Conservation (phyloP, 64 coral and sea anemone genomes). For the Hydrozoanthus tunicans region DNA sequence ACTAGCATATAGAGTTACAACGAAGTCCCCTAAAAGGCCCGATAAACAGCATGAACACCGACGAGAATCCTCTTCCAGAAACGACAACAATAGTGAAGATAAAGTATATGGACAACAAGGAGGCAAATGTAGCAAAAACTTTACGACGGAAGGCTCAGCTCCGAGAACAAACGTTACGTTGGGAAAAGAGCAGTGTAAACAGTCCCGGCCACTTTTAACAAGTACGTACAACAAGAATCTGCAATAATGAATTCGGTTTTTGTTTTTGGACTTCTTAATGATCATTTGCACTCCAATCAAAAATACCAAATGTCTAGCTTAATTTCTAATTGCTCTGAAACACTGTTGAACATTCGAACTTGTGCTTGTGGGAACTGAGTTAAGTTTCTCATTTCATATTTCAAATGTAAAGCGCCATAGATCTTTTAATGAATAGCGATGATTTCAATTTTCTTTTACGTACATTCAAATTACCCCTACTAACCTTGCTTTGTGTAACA, state of each 20-base stretch:
- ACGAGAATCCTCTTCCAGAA: background rate
- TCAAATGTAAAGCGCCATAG: no score
- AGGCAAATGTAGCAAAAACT: background rate
- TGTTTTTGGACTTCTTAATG: no score
- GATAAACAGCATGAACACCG: background rate
- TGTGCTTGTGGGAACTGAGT: no score
- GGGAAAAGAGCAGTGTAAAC: background rate
- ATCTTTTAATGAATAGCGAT: no score
- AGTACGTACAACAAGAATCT: no score
- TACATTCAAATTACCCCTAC: no score
- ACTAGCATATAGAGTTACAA: background rate
- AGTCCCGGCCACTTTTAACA: background rate
- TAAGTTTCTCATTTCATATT: no score
- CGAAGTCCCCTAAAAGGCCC: background rate
- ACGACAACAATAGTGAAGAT: background rate
- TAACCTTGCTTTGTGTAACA: no score
- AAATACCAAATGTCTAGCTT: background rate
- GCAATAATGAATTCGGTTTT: no score
- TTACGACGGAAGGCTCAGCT: background rate
- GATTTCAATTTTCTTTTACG: no score
- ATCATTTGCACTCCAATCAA: background rate
- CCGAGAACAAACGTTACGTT: background rate
- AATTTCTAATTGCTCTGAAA: background rate
- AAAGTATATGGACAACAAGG: background rate
- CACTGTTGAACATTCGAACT: no score